Evolutionary conservation across 2,888 invertebrate species (phyloP).

Genomic region (Meloe dianella): DNA sequence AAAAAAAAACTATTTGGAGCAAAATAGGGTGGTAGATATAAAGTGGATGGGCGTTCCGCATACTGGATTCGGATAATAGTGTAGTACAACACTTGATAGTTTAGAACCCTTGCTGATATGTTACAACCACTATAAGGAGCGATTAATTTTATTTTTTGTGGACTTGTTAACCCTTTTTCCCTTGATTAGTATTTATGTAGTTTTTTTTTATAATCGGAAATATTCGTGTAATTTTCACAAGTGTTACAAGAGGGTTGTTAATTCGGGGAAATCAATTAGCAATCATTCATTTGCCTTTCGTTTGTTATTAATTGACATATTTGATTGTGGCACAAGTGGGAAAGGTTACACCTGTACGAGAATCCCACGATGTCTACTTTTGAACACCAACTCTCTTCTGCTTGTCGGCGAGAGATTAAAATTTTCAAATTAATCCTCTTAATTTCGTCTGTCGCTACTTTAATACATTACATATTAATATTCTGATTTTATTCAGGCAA

Average conservation of each 20-base stretch:
- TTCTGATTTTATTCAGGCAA: too few species aligned
- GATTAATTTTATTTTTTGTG: neutral
- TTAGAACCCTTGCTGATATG: neutral
- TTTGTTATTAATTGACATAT: too few species aligned
- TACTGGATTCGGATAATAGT: slow-evolving; percentile 1
- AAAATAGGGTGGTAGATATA: neutral
- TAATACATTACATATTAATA: too few species aligned
- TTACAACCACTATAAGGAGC: neutral
- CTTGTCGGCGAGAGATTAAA: too few species aligned
- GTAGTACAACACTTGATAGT: neutral
- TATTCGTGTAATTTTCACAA: slow-evolving; percentile 7
- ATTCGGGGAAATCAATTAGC: neutral
- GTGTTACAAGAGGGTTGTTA: slow-evolving; percentile 5
- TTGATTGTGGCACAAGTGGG: neutral
- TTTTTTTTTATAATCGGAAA: neutral
- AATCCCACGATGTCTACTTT: slow-evolving; percentile 32
- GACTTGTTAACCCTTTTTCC: neutral
- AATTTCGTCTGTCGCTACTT: too few species aligned
- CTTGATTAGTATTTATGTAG: neutral
- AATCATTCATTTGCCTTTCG: neutral
- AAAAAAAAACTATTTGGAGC: neutral
- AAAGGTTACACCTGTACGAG: slow-evolving; percentile 29
- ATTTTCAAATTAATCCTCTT: neutral
- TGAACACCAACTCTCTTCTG: too few species aligned
- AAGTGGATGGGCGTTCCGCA: slow-evolving; percentile 4